Percentiles rank a stretch among this genome's conserved stretches.
These are phyloP conservation scores for Conus canariensis DNA, from an alignment of 2,888 invertebrate genomes.

Conservation along the genomic window DNA sequence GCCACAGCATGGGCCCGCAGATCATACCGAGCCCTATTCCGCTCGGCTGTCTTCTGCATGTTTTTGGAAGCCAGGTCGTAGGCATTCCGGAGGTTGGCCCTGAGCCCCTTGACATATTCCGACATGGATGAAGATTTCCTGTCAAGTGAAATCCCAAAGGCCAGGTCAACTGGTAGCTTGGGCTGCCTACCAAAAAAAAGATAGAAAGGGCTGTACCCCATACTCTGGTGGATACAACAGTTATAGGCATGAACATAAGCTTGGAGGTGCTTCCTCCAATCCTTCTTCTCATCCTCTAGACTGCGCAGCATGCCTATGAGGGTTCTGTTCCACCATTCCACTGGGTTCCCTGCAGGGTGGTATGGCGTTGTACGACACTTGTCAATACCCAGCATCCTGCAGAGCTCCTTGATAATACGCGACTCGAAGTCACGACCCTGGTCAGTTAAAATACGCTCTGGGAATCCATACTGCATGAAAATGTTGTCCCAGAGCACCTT, in stretches of 20 bases:
- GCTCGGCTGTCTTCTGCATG: not conserved
- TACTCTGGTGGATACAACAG: not conserved
- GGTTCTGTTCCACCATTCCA: slow-evolving; percentile 16
- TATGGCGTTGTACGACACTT: slow-evolving; percentile 28
- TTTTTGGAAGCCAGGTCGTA: not conserved
- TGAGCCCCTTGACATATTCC: not conserved
- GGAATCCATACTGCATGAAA: not conserved
- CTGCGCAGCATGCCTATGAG: not conserved
- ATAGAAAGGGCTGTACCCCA: slow-evolving; percentile 8
- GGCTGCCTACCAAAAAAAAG: slow-evolving; percentile 20
- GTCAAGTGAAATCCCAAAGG: not conserved
- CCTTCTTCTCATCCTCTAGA: not conserved
- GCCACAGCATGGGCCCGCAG: not conserved
- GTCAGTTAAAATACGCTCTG: not conserved
- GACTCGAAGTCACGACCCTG: slow-evolving; percentile 25
- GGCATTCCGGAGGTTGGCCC: not conserved
- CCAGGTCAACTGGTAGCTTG: not conserved
- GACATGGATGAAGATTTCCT: not conserved
- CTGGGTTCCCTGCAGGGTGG: slow-evolving; percentile 23
- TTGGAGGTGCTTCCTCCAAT: slow-evolving; percentile 15
- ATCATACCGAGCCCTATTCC: slow-evolving; percentile 25
- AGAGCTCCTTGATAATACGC: not conserved
- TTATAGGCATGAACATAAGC: slow-evolving; percentile 12
- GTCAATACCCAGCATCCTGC: not conserved
- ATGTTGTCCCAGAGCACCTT: not conserved